These are phyloP conservation scores for Aspidiotus destructor DNA, from an alignment of 2,888 invertebrate genomes.

Conservation along the genomic window DNA sequence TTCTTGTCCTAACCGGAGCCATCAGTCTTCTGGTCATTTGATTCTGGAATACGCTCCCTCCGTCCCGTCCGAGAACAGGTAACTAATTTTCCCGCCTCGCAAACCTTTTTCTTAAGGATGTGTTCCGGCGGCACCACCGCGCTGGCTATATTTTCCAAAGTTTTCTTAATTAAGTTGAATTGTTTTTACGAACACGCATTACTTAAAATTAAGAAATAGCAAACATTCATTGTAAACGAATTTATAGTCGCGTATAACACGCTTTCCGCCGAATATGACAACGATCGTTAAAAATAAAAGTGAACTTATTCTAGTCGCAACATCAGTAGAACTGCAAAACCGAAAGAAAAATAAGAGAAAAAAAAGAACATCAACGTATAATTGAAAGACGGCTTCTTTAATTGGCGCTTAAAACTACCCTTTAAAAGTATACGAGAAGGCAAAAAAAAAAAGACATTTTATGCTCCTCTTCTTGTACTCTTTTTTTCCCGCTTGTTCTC, in stretches of 20 bases:
- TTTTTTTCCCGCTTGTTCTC: neutral
- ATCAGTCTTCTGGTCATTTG: slow-evolving; percentile 33
- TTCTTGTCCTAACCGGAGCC: slow-evolving; percentile 28
- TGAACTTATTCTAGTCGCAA: slow-evolving; percentile 4
- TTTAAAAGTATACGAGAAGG: slow-evolving; percentile 9
- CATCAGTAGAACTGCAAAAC: neutral
- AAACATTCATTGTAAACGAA: neutral
- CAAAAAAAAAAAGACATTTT: slow-evolving; percentile 5
- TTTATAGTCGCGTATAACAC: slow-evolving; percentile 4
- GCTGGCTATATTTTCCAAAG: slow-evolving; percentile 1
- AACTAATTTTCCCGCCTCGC: slow-evolving; percentile 22
- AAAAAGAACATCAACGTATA: slow-evolving; percentile 7
- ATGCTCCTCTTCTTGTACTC: neutral
- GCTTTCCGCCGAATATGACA: neutral
- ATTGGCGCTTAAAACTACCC: slow-evolving; percentile 28
- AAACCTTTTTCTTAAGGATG: slow-evolving; percentile 9
- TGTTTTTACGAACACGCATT: slow-evolving; percentile 21
- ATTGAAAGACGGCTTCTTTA: slow-evolving; percentile 29
- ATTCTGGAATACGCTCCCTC: slow-evolving; percentile 14
- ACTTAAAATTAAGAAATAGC: neutral
- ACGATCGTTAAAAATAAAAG: neutral
- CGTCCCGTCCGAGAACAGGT: slow-evolving; percentile 5
- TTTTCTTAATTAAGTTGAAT: slow-evolving; percentile 33
- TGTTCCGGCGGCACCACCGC: neutral
- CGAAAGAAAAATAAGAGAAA: slow-evolving; percentile 3